A percentile compares a stretch with the other conserved stretches of the same genome.
Evolutionary conservation across 2,888 invertebrate species (phyloP).

Genomic region (Limnephilus lunatus): DNA sequence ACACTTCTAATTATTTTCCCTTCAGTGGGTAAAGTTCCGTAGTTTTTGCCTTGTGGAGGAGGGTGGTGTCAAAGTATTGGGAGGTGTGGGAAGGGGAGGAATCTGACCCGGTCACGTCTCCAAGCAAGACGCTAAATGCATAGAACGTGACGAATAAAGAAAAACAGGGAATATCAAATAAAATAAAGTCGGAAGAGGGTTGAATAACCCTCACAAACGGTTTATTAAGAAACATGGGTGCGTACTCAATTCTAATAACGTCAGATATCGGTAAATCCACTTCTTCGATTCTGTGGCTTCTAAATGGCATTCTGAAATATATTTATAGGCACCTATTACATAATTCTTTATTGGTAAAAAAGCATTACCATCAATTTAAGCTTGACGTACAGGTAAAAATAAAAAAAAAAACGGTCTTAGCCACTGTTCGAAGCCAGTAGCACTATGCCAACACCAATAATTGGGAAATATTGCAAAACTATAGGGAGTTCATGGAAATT

Average conservation of each 20-base stretch:
- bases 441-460: too few species aligned
- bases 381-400: too few species aligned
- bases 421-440: too few species aligned
- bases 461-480: too few species aligned
- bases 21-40: not conserved
- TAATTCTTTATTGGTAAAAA: not conserved
- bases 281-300: not conserved
- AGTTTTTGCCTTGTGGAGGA: not conserved
- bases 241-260: conserved; percentile 13
- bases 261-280: not conserved
- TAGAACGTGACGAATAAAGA: conserved; percentile 26
- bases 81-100: not conserved
- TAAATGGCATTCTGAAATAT: not conserved
- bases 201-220: not conserved
- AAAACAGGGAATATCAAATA: conserved; percentile 36
- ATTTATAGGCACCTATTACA: not conserved
- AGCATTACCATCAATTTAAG: too few species aligned
- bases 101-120: conserved; percentile 29
- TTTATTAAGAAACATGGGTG: conserved; percentile 19
- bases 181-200: conserved; percentile 37
- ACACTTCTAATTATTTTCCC: not conserved
- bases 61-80: not conserved
- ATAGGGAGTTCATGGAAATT: too few species aligned
- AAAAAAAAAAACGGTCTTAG: too few species aligned
- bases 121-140: conserved; percentile 30